Evolutionary conservation across 2,888 invertebrate genomes (phyloP).

Genomic region (Eristalis tenax): DNA sequence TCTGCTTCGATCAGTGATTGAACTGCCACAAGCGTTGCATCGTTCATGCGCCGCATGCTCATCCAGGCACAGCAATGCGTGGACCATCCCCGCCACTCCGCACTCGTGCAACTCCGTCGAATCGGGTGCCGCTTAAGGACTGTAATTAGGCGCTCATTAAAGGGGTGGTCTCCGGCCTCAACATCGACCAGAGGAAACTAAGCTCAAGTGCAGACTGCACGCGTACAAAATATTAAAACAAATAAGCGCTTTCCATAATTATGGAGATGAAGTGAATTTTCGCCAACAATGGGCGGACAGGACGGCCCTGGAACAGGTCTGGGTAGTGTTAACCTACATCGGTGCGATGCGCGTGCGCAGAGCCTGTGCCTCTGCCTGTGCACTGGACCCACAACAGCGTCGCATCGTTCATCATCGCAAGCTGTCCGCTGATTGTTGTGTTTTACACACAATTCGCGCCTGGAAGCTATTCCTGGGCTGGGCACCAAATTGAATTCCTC

Average conservation of each 20-base stretch:
- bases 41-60: constrained; percentile 6
- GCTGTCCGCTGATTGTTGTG: constrained; percentile 71
- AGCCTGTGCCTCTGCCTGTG: constrained; percentile 11
- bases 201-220: constrained; percentile 15
- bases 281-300: constrained; percentile 72
- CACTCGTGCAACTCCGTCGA: constrained; percentile 27
- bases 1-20: constrained; percentile 47
- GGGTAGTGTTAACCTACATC: constrained; percentile 67
- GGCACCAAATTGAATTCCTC: constrained; percentile 65
- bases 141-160: constrained; percentile 82
- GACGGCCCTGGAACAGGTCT: constrained; percentile 50
- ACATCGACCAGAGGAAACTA: constrained; percentile 18
- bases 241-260: constrained; percentile 72
- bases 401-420: constrained; percentile 65
- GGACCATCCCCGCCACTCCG: not conserved
- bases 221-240: constrained; percentile 72
- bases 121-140: constrained; percentile 77
- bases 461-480: constrained; percentile 64
- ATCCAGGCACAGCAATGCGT: not conserved
- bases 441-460: constrained; percentile 71
- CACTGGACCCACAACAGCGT: constrained; percentile 60
- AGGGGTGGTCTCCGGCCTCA: constrained; percentile 80
- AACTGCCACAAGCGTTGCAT: constrained; percentile 47
- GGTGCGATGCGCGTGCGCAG: constrained; percentile 58
- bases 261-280: constrained; percentile 68